Base-by-base conservation (phyloP, 2,888 invertebrate species). In the Macaria notata region DNA sequence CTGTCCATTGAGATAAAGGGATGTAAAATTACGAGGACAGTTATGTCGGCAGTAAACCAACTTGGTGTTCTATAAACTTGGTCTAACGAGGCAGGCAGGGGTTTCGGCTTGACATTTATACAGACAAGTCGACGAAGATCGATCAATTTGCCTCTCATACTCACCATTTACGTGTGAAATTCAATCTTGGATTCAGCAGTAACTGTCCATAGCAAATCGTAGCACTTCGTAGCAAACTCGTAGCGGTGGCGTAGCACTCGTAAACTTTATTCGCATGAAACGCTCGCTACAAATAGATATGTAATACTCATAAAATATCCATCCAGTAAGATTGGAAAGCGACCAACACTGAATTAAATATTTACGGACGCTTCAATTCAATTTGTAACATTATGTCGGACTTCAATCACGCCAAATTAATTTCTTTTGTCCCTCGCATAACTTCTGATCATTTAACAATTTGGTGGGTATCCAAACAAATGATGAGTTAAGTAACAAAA, bases 1-100 rank as follows among this genome's bases (percentile, higher is more conserved):
- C 79, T 79, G 81, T 76, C 81, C 78, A 83, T 84, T 79, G 77
- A 84, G 86, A 86, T 86, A 88, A 86, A 85, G 85, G 82, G 83
- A 85, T 79, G 81, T 84, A 81, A 87, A 85, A 86, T 86, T 83
- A 86, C 81, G 81, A 81, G 77, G 76, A 79, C 81, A 81, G 80
- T 84, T 78, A 86, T 78, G 79, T 74, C 70, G 74, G 78, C 69
- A 75, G 76, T 81, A 82, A 83, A 84, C 75, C 78, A 78, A 83
- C 73, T 79, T 74, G 70, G 68, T 74, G 69, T 60, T 60, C 68
- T 71, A 76, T 79, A 79, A 81, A 79, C 68, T 81, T 74, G 66
- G 61, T 66, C 61, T 73, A 73, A 76, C 75, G 73, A 76, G 73
- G 73, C 71, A 70, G 71, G 61, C 64, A 49, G 66, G 65, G 56